Evolutionary conservation across 2,797 vertebrate species (phyloP), one percentile per base, ranked within the genome.

Genomic region (Staurois parvus): DNA sequence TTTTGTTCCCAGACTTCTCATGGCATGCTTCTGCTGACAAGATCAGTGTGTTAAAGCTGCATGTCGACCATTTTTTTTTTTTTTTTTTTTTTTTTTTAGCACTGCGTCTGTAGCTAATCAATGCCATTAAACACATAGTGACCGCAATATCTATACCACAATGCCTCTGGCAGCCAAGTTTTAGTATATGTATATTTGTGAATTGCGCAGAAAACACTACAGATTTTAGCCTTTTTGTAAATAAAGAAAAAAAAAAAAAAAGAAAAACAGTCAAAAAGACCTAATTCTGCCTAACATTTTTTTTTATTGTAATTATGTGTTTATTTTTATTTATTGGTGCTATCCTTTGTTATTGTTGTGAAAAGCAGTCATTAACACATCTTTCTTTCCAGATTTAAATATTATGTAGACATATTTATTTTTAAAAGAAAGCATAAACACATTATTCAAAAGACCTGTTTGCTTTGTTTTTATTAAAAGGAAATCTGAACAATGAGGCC

Each of bases 391-490:
- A 95, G 97, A 95, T 95, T 52, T 92, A 91, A 94, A 94, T 94
- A 95, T 95, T 95, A 95, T 96, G 95, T 97, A 97, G 96, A 72
- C 95, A 96, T 99, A 99, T 99, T 99, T 99, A 99, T 99, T 99
- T 84, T 98, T 95, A 97, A 97, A 98, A 96, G 95, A 95, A 95
- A 92, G 92, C 97, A 96, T 96, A 96, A 95, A 96, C 95, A 96
- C 97, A 94, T 98, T 97, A 97, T 97, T 98, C 97, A 96, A 94
- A 94, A 95, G 52, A 29, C 19, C 73, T n/a, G 74, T 37, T 78
- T 82, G 26, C 48, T 72, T 83, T 73, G 79, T 86, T 86, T 86
- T 82, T 83, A 72, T 86, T 82, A 67, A 74, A 67, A 4, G 13
- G 3, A 45, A 45, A 17, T 45, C 12, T 15, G 3, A 15, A 12